A percentile compares a stretch with the other conserved stretches of the same genome.
phyloP scores from a whole-genome alignment of 2,797 vertebrate genomes.

The Sebastes jordani region DNA sequence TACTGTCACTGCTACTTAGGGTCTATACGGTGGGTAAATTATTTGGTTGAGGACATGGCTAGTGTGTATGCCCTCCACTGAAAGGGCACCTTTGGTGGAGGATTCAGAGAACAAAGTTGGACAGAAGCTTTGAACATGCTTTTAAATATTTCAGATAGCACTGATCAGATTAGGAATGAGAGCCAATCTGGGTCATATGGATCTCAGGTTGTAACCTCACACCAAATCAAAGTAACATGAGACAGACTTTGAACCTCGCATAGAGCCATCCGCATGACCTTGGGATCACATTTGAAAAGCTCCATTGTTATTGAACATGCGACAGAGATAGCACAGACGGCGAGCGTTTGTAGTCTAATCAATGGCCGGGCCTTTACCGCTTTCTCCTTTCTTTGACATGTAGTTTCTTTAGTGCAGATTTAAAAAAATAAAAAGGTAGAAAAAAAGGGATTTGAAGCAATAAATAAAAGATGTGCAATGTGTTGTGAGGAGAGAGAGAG shows the following conservation, averaged over 20 bases:
- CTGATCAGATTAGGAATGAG: slow-evolving; percentile 60
- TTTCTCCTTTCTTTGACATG: slow-evolving; percentile 6
- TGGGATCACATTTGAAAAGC: slow-evolving; percentile 43
- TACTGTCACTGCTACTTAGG: background rate
- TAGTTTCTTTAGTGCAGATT: slow-evolving; percentile 6
- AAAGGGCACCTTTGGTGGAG: slow-evolving; percentile 28
- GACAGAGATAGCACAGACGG: slow-evolving; percentile 48
- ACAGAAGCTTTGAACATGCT: slow-evolving; percentile 60
- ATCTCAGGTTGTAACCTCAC: slow-evolving; percentile 58
- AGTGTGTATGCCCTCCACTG: background rate
- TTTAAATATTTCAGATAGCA: slow-evolving; percentile 60
- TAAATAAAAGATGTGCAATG: slow-evolving; percentile 18
- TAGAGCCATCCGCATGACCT: slow-evolving; percentile 40
- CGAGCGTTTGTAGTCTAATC: slow-evolving; percentile 45
- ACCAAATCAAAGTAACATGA: slow-evolving; percentile 64
- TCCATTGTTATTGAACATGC: slow-evolving; percentile 56
- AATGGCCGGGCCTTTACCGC: slow-evolving; percentile 19
- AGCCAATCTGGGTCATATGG: slow-evolving; percentile 47
- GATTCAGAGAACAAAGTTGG: slow-evolving; percentile 54
- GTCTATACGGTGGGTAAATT: background rate
- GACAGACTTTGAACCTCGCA: slow-evolving; percentile 63
- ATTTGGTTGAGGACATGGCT: background rate
- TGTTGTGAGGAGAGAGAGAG: background rate
- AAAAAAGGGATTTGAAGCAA: slow-evolving; percentile 1
- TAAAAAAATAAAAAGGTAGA: background rate